Conservation (phyloP, 2,888 invertebrate species). For the Xylota sylvarum region DNA sequence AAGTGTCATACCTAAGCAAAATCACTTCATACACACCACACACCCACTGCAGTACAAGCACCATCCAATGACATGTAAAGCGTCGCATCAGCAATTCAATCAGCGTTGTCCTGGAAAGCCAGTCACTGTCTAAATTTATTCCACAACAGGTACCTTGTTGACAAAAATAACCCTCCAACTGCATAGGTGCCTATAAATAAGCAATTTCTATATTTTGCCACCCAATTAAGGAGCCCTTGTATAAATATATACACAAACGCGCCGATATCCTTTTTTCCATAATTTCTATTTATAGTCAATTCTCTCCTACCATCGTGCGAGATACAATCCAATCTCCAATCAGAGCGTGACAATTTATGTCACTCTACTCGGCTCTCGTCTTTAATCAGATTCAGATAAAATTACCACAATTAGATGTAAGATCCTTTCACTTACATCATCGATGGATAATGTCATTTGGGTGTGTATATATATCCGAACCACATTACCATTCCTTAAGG, state of each 20-base stretch:
- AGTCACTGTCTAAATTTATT: conserved; percentile 5
- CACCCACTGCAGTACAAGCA: background rate
- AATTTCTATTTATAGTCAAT: conserved; percentile 50
- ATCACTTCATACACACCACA: background rate
- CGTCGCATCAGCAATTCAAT: background rate
- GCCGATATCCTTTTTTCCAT: conserved; percentile 16
- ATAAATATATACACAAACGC: background rate
- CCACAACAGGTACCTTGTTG: background rate
- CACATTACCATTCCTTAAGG: conserved; percentile 43
- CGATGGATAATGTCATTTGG: conserved; percentile 54
- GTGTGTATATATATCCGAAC: conserved; percentile 13
- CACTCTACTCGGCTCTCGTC: conserved; percentile 13
- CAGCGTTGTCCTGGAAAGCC: background rate
- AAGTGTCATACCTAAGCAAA: no score
- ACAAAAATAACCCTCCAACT: conserved; percentile 10
- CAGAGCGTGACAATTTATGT: conserved; percentile 55
- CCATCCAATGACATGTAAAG: background rate
- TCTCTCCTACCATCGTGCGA: background rate
- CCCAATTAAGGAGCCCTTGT: conserved; percentile 49
- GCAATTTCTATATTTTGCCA: conserved; percentile 46
- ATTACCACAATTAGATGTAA: conserved; percentile 73
- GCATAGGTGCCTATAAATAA: conserved; percentile 52
- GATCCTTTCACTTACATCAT: conserved; percentile 61
- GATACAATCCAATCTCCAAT: conserved; percentile 26
- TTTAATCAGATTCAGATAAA: conserved; percentile 68